Percentiles rank a stretch among this genome's conserved stretches.
These are phyloP conservation scores for Eulemur rufifrons DNA, from an alignment of 2,113 vertebrate species.

Conservation along the genomic window DNA sequence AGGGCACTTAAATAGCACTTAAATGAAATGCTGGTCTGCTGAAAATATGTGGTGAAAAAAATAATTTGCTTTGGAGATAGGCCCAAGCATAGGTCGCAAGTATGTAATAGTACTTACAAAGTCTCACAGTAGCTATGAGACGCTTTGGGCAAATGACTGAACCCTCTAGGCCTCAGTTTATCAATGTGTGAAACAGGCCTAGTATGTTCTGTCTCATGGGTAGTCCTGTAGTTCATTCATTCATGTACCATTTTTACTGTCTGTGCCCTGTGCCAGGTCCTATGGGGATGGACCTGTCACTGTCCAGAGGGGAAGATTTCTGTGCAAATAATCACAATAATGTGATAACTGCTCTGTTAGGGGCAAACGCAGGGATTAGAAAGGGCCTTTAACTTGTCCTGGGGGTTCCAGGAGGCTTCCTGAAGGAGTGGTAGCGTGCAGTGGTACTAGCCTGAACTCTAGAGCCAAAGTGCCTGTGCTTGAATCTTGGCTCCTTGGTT, in stretches of 20 bases:
- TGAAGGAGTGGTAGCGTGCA: background rate
- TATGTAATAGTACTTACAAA: background rate
- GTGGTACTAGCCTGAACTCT: background rate
- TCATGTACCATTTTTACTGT: slow-evolving; percentile 15
- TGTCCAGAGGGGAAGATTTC: background rate
- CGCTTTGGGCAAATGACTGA: background rate
- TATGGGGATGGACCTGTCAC: background rate
- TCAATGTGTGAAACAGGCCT: background rate
- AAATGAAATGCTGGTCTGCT: background rate
- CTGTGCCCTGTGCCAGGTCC: background rate
- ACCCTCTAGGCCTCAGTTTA: background rate
- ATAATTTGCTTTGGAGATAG: background rate
- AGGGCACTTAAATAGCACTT: background rate
- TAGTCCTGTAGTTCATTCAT: background rate
- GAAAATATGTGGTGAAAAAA: background rate
- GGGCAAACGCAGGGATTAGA: background rate
- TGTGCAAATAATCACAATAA: slow-evolving; percentile 39
- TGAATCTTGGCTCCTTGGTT: background rate
- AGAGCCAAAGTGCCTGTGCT: background rate
- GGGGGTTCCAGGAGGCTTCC: background rate
- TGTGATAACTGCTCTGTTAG: background rate
- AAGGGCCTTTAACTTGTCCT: background rate
- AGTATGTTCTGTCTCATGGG: background rate
- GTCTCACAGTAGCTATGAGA: background rate
- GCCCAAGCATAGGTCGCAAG: background rate